Base-by-base conservation (phyloP, 2,888 invertebrate species). In the Cerastoderma edule region DNA sequence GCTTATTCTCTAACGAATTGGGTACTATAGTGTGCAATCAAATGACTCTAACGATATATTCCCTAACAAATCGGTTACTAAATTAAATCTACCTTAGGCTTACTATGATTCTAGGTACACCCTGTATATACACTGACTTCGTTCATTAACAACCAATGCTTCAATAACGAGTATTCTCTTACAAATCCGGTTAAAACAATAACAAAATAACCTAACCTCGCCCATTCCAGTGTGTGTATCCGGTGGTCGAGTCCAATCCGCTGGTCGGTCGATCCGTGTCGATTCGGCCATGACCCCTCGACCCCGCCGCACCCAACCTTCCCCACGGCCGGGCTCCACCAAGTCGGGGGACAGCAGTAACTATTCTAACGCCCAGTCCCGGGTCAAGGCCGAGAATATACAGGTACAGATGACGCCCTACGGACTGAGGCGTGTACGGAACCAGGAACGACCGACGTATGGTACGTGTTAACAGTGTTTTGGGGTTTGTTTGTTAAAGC, bases 391-490 rank as follows among this genome's bases (percentile, higher is more conserved):
- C 33, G 78, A 82, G 13, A 79, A 79, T 56, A 72, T 69, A 5
- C 65, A 79, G 39, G 82, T 82, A n/a, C 79, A 82, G 66, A 82
- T 82, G 82, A 82, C 82, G n/a, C 79, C 75, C 3, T 82, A 79
- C 56, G 82, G 82, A 28, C 65, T 82, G 39, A 66, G 82, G 30
- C 44, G 79, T 33, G 72, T 82, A 27, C 63, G 82, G 50, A 77
- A 79, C 53, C 74, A 78, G 48, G 81, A 81, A n/a, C 54, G 78
- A 60, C 81, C 81, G 1, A 75, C 78, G 27, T 81, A 81, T 56
- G 81, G 81, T 81, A 69, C 33, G 78, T 67, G n/a, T n/a, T n/a
- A n/a, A n/a, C n/a, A n/a, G n/a, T n/a, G n/a, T n/a, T n/a, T n/a
- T n/a, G n/a, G n/a, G n/a, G n/a, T n/a, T n/a, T n/a, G n/a, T n/a